Evolutionary conservation across 2,797 vertebrate genomes (phyloP).

Genomic region (Molossus molossus): DNA sequence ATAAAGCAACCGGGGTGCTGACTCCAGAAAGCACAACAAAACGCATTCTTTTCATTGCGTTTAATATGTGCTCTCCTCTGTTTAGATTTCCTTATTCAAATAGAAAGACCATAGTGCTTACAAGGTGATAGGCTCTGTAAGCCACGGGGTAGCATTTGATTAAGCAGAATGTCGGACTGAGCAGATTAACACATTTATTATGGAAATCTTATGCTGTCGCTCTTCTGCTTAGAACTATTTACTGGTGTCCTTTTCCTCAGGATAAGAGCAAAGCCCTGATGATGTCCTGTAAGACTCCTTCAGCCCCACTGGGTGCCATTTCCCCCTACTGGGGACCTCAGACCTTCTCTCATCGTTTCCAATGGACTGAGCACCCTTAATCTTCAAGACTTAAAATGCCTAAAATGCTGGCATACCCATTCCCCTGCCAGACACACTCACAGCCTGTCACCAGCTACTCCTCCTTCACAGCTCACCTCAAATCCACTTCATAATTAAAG

Average conservation of each 20-base stretch:
- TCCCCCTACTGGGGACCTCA: not conserved
- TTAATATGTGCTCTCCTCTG: not conserved
- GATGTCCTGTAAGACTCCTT: not conserved
- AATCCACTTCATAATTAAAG: not conserved
- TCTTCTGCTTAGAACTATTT: constrained; percentile 10
- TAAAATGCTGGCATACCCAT: not conserved
- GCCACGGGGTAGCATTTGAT: not conserved
- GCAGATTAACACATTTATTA: not conserved
- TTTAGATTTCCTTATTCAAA: not conserved
- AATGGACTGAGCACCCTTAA: not conserved
- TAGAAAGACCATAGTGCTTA: not conserved
- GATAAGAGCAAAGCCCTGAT: not conserved
- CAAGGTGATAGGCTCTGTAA: not conserved
- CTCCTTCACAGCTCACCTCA: not conserved
- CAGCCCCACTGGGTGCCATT: not conserved
- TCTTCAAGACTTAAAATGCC: not conserved
- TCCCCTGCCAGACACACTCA: not conserved
- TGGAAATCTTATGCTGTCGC: not conserved
- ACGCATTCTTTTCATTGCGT: not conserved
- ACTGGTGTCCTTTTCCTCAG: not conserved
- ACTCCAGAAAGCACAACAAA: not conserved
- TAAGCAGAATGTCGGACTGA: not conserved
- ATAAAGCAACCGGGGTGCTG: accelerated
- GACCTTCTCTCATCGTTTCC: not conserved
- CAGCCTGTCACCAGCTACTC: not conserved